Percentiles rank a stretch among this genome's conserved stretches.
Conservation (phyloP, 1,140 invertebrate species). For the Pteromalus puparum region DNA sequence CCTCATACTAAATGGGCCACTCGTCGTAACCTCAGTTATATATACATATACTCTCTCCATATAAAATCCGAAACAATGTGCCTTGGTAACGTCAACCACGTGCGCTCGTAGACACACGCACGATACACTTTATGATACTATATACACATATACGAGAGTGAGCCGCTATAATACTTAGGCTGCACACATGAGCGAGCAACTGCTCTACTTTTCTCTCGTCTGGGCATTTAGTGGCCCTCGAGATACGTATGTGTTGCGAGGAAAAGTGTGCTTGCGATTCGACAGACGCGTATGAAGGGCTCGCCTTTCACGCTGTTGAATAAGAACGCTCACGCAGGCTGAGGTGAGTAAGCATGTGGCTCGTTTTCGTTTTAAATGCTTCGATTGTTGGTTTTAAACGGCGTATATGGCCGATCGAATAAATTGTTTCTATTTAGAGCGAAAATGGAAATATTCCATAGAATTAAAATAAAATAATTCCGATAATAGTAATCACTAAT, state of each 20-base stretch:
- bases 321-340: neutral
- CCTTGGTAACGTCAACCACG: too few species aligned
- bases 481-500: too few species aligned
- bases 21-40: too few species aligned
- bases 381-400: neutral
- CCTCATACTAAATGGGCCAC: too few species aligned
- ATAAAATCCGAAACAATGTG: slow-evolving; percentile 4
- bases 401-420: neutral
- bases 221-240: slow-evolving; percentile 30
- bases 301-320: slow-evolving; percentile 26
- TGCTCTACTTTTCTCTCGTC: slow-evolving; percentile 37
- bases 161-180: neutral
- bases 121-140: slow-evolving; percentile 10
- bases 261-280: slow-evolving; percentile 1
- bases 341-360: neutral
- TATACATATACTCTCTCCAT: too few species aligned
- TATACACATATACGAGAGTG: slow-evolving; percentile 39
- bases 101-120: too few species aligned
- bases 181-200: slow-evolving; percentile 44
- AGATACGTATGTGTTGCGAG: neutral
- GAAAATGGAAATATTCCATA: too few species aligned
- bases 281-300: neutral
- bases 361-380: neutral
- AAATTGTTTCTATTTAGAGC: too few species aligned
- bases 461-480: too few species aligned